Base-by-base conservation (phyloP, 1,140 invertebrate genomes). In the Ooceraea biroi region DNA sequence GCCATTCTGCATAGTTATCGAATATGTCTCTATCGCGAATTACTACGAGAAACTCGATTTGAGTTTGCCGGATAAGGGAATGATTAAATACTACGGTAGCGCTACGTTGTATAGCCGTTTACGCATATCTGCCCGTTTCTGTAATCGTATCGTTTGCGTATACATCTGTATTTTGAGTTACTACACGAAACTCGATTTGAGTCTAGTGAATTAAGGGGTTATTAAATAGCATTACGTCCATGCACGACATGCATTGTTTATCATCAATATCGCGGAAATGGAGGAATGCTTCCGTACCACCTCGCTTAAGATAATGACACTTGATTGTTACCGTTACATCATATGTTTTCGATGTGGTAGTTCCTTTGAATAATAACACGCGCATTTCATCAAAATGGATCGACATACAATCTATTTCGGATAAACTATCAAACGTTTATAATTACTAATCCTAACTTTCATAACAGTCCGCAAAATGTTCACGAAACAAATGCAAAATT, bases 21-120 rank as follows among this genome's bases (percentile, higher is more conserved):
- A 80, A 80, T 80, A 80, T 80, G 76, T 80, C 76, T 80, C 76
- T 80, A 80, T 80, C 25, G 65, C 76, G 76, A 80, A 80, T 80
- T 80, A 80, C 50, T 69, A 50, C 65, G 76, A 80, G 76, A 71
- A 80, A 80, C 76, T 80, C 76, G 76, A 80, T 80, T 80, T 71
- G 76, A 80, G 76, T 80, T 80, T 71, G 36, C 65, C 76, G 65
- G 65, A 80, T 80, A 80, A 80, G 76, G 65, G 76, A 80, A 80
- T 80, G 76, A 80, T 80, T 80, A 80, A 80, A 80, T 80, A 80
- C 65, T 57, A 71, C 36, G 50, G 76, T 71, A 57, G 76, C 76
- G 63, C 50, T 55, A 46, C 76, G 50, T 80, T 77, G 76, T 71
- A 22, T 17, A 27, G 65, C 65, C 50, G 76, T 80, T 80, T 80